A percentile compares a stretch with the other conserved stretches of the same genome.
Evolutionary conservation across 2,888 invertebrate genomes (phyloP).

Genomic region (Ectemnius cavifrons): DNA sequence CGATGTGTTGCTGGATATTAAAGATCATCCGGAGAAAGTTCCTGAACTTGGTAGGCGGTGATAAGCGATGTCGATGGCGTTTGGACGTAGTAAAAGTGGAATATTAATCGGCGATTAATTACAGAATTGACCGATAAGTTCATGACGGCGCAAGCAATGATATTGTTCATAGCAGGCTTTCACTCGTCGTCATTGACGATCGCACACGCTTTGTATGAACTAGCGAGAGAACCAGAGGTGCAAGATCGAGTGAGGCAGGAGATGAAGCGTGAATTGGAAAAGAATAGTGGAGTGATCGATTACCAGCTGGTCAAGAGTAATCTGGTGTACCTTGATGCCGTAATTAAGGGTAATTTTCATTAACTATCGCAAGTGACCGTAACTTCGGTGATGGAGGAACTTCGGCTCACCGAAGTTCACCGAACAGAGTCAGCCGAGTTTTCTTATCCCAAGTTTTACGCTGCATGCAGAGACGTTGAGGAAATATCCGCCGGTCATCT

Average conservation of each 20-base stretch:
- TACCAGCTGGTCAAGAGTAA: slow-evolving; percentile 74
- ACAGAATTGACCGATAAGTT: slow-evolving; percentile 69
- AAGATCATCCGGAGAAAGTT: slow-evolving; percentile 26
- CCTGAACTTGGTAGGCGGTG: not conserved
- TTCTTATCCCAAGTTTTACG: slow-evolving; percentile 10
- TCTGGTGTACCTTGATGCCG: slow-evolving; percentile 77
- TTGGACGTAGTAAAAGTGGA: not conserved
- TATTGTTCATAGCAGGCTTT: slow-evolving; percentile 78
- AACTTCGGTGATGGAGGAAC: not conserved
- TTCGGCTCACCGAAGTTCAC: slow-evolving; percentile 16
- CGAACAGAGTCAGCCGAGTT: slow-evolving; percentile 45
- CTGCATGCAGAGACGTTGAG: not conserved
- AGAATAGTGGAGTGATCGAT: slow-evolving; percentile 67
- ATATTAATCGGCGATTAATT: slow-evolving; percentile 13
- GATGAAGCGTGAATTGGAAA: slow-evolving; percentile 64
- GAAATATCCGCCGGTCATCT: slow-evolving; percentile 23
- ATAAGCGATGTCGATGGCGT: no score
- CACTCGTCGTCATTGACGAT: slow-evolving; percentile 78
- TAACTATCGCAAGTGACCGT: not conserved
- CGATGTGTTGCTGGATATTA: slow-evolving; percentile 72
- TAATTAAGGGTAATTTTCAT: slow-evolving; percentile 68
- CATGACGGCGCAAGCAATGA: slow-evolving; percentile 73
- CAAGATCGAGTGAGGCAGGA: slow-evolving; percentile 76
- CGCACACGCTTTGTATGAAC: slow-evolving; percentile 74
- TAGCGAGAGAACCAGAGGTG: slow-evolving; percentile 75